phyloP scores from a whole-genome alignment of 2,888 invertebrate species.

The Carcina quercana region DNA sequence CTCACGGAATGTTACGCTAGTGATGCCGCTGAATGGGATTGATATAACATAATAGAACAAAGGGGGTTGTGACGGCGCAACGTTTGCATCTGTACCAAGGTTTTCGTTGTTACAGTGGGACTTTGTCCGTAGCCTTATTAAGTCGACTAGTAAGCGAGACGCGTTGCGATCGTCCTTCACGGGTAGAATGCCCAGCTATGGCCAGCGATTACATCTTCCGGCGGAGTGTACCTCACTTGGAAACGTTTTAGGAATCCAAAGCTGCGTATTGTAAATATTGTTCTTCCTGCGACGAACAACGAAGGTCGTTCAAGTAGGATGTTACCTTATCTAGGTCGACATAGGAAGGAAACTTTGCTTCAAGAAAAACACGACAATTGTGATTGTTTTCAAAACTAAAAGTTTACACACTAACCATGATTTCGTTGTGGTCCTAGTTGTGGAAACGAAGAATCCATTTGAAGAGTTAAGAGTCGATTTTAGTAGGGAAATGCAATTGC shows the following conservation, averaged over 20 bases:
- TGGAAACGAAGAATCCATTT: no score
- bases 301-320: slow-evolving; percentile 30
- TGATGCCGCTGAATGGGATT: slow-evolving; percentile 3
- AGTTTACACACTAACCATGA: no score
- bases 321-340: no score
- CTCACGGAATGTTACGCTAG: slow-evolving; percentile 6
- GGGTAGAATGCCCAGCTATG: slow-evolving; percentile 36
- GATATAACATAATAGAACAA: slow-evolving; percentile 19
- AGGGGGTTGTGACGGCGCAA: slow-evolving; percentile 5
- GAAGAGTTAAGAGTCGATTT: no score
- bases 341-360: no score
- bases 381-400: no score
- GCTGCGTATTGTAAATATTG: slow-evolving; percentile 6
- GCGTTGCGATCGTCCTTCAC: slow-evolving; percentile 53
- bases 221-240: slow-evolving; percentile 34
- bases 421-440: no score
- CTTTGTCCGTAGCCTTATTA: slow-evolving; percentile 23
- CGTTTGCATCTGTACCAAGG: slow-evolving; percentile 4
- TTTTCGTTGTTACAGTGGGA: slow-evolving; percentile 26
- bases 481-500: no score
- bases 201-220: slow-evolving; percentile 47
- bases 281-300: slow-evolving; percentile 7
- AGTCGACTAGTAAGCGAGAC: slow-evolving; percentile 46
- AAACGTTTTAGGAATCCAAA: slow-evolving; percentile 34
- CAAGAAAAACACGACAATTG: no score